These are phyloP conservation scores for Ascidia mentula DNA, from an alignment of 23 tunicate genomes.

Conservation along the genomic window DNA sequence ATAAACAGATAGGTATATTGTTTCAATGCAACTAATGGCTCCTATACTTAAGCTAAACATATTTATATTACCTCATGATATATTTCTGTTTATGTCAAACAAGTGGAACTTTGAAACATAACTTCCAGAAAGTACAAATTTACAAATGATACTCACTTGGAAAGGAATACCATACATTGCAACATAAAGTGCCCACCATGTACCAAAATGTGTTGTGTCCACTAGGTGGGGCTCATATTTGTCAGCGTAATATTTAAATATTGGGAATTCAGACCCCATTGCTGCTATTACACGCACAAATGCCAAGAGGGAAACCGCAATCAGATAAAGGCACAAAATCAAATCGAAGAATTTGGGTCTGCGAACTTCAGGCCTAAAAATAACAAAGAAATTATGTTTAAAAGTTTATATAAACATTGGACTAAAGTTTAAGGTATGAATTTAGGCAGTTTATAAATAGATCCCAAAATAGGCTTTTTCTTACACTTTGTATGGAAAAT, in stretches of 20 bases:
- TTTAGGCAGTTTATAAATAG: too few species aligned
- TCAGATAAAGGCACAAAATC: slow-evolving; percentile 15
- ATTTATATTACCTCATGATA: too few species aligned
- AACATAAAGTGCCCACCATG: slow-evolving; percentile 38
- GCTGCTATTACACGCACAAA: slow-evolving; percentile 63
- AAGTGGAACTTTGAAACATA: too few species aligned
- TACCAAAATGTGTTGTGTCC: slow-evolving; percentile 58
- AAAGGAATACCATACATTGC: slow-evolving; percentile 57
- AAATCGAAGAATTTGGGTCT: neutral
- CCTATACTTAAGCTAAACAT: too few species aligned
- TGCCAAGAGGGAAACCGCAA: slow-evolving; percentile 23
- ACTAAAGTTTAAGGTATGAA: neutral
- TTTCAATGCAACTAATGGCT: too few species aligned
- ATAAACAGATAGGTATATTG: too few species aligned
- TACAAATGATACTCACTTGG: too few species aligned
- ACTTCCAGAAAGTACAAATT: too few species aligned
- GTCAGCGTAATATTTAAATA: slow-evolving; percentile 41
- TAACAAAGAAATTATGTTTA: neutral
- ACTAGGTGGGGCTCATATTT: slow-evolving; percentile 61
- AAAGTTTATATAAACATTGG: neutral
- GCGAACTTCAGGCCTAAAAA: neutral
- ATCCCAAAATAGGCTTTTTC: too few species aligned
- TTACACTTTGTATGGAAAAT: neutral
- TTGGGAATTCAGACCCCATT: slow-evolving; percentile 41
- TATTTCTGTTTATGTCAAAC: too few species aligned